Conservation (phyloP, 2,113 vertebrate species). For the Serilophus lunatus region DNA sequence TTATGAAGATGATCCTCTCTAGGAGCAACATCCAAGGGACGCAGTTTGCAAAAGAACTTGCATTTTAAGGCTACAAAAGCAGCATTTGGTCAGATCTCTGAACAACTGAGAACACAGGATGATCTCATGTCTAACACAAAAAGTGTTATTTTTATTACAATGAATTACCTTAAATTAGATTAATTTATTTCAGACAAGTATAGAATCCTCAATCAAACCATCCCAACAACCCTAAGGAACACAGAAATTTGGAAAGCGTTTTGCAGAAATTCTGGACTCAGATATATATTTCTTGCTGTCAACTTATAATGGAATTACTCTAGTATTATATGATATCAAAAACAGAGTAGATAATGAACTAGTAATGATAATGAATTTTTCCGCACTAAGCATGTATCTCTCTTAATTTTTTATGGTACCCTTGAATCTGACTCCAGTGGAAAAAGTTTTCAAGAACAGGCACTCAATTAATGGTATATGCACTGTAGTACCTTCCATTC, state of each 20-base stretch:
- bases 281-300: background rate
- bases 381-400: background rate
- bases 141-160: background rate
- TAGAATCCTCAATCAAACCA: background rate
- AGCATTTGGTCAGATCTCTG: background rate
- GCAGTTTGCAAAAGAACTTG: background rate
- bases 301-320: background rate
- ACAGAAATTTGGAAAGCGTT: background rate
- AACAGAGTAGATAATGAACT: background rate
- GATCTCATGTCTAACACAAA: background rate
- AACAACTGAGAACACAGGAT: background rate
- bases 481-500: background rate
- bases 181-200: background rate
- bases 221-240: background rate
- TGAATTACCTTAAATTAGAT: background rate
- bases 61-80: background rate
- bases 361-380: background rate
- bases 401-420: background rate
- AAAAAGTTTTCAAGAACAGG: background rate
- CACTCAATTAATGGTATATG: background rate
- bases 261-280: background rate
- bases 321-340: background rate
- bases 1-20: background rate
- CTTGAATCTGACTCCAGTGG: background rate
- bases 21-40: background rate